These are phyloP conservation scores for Stenotaenia linearis DNA, from an alignment of 2,888 invertebrate species.

Conservation along the genomic window DNA sequence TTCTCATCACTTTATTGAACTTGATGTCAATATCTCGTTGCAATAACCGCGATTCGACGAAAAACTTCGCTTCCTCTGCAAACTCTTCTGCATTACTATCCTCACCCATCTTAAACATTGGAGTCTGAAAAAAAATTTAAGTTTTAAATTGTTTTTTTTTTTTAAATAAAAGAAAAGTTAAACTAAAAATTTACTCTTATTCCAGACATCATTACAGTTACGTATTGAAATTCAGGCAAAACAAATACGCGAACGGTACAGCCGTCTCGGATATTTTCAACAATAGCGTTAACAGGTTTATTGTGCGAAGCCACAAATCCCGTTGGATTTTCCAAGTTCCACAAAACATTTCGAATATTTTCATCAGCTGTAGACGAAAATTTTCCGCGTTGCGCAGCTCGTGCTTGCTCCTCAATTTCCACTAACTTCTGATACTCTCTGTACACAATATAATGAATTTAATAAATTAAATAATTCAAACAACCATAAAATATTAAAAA, in stretches of 20 bases:
- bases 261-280: constrained; percentile 96
- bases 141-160: not conserved
- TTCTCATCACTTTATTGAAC: constrained; percentile 86
- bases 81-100: constrained; percentile 58
- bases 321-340: constrained; percentile 79
- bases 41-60: constrained; percentile 82
- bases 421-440: constrained; percentile 56
- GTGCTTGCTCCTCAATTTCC: constrained; percentile 85
- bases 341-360: constrained; percentile 80
- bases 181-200: constrained; percentile 59
- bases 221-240: constrained; percentile 80
- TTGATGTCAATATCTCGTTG: constrained; percentile 86
- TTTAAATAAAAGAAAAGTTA: not conserved
- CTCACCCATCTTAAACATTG: constrained; percentile 68
- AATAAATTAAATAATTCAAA: not conserved
- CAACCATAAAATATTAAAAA: not conserved
- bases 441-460: constrained; percentile 15
- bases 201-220: constrained; percentile 93
- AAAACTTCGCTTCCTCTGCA: constrained; percentile 88
- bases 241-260: constrained; percentile 89
- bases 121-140: constrained; percentile 45
- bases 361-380: constrained; percentile 55
- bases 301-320: constrained; percentile 78
- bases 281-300: constrained; percentile 81
- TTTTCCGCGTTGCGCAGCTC: constrained; percentile 66